phyloP scores from a whole-genome alignment of 2,113 vertebrate species.

The Mastomys coucha region DNA sequence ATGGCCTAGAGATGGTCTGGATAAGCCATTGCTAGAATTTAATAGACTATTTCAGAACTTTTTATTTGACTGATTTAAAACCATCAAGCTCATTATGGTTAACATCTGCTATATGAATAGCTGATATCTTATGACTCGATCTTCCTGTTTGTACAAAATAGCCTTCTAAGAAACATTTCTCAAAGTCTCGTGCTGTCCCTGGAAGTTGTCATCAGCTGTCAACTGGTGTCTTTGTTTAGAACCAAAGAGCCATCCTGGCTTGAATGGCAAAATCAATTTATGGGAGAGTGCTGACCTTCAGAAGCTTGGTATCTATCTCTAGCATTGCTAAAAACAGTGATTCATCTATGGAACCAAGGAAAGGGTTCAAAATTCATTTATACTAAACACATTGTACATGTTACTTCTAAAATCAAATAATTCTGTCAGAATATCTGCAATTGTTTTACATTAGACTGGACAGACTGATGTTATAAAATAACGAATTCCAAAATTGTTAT shows the following conservation, averaged over 20 bases:
- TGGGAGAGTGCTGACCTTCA: accelerated
- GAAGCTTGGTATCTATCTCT: background rate
- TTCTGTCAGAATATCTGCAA: background rate
- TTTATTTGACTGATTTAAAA: background rate
- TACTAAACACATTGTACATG: background rate
- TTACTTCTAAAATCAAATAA: background rate
- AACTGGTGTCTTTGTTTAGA: background rate
- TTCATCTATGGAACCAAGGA: background rate
- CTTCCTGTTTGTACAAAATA: background rate
- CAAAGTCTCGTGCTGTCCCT: background rate
- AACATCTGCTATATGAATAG: background rate
- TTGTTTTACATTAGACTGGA: background rate
- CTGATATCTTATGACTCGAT: background rate
- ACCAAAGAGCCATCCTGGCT: background rate
- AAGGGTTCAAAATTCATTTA: background rate
- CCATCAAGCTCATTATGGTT: background rate
- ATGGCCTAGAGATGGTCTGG: background rate
- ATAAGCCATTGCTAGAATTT: background rate
- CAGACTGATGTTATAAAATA: background rate
- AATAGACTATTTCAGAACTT: background rate
- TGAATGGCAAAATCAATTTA: background rate
- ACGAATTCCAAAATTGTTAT: background rate
- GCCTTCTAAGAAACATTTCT: background rate
- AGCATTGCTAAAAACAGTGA: background rate
- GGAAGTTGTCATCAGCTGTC: background rate